These are phyloP conservation scores for Cheiracanthium punctorium DNA, from an alignment of 2,888 invertebrate genomes.

Conservation along the genomic window DNA sequence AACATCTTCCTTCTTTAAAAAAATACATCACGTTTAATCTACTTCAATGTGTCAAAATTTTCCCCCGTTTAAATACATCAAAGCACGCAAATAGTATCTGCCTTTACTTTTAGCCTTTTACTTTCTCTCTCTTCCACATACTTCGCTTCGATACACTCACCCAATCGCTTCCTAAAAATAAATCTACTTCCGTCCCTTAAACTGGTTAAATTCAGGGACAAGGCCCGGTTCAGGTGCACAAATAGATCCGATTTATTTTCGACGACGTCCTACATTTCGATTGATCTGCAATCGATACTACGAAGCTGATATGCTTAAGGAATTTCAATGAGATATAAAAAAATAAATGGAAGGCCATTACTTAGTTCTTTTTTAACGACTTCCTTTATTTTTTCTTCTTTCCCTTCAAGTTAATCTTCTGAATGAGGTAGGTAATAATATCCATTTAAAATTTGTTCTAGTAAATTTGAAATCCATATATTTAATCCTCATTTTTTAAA, in stretches of 20 bases:
- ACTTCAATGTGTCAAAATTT: too few species aligned
- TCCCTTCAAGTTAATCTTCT: neutral
- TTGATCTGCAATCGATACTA: neutral
- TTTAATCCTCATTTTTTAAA: neutral
- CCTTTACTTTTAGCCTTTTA: too few species aligned
- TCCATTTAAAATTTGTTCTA: neutral
- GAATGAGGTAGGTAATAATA: neutral
- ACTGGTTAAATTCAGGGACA: neutral
- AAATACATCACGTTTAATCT: too few species aligned
- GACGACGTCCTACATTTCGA: neutral
- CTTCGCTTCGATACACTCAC: too few species aligned
- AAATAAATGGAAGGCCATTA: too few species aligned
- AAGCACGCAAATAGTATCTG: too few species aligned
- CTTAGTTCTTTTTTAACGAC: too few species aligned
- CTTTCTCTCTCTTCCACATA: too few species aligned
- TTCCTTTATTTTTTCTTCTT: too few species aligned
- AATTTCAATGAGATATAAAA: neutral
- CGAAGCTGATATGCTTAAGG: neutral
- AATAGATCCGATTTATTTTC: neutral
- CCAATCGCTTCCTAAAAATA: neutral
- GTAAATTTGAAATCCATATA: neutral
- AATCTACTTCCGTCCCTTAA: neutral
- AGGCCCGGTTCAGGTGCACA: neutral
- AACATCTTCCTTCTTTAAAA: too few species aligned
- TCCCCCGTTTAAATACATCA: too few species aligned